Conservation (phyloP, 2,888 invertebrate genomes). For the Mesochorus sp. region DNA sequence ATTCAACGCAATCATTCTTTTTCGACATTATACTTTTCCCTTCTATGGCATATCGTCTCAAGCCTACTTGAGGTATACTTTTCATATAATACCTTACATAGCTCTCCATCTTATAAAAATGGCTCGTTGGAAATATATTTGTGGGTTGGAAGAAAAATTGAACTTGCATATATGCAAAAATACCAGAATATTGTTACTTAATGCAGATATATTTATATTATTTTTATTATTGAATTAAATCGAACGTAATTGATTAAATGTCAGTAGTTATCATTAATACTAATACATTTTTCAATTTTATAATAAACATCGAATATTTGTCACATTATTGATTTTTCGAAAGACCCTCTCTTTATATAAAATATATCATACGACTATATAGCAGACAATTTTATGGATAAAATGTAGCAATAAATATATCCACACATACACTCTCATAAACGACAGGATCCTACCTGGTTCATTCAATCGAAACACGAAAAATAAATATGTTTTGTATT, state of each 20-base stretch:
- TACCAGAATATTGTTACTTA: not conserved
- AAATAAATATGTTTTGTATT: not conserved
- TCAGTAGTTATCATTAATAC: no score
- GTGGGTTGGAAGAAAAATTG: constrained; percentile 56
- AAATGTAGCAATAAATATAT: no score
- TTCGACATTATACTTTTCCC: constrained; percentile 40
- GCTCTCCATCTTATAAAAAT: constrained; percentile 55
- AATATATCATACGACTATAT: no score
- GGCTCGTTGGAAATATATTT: constrained; percentile 61
- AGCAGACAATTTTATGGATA: no score
- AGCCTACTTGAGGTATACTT: not conserved
- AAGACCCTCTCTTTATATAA: no score
- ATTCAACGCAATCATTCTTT: constrained; percentile 62
- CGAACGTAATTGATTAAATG: no score
- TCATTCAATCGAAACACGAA: not conserved
- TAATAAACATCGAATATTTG: no score
- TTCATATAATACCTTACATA: constrained; percentile 12
- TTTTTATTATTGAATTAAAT: no score
- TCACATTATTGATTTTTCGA: no score
- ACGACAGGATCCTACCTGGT: no score
- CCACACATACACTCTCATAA: no score
- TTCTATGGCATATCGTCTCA: constrained; percentile 24
- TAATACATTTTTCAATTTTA: no score
- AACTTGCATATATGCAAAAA: not conserved
- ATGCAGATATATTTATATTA: not conserved